Evolutionary conservation across 2,888 invertebrate genomes (phyloP).

Genomic region (Plebejus anna): DNA sequence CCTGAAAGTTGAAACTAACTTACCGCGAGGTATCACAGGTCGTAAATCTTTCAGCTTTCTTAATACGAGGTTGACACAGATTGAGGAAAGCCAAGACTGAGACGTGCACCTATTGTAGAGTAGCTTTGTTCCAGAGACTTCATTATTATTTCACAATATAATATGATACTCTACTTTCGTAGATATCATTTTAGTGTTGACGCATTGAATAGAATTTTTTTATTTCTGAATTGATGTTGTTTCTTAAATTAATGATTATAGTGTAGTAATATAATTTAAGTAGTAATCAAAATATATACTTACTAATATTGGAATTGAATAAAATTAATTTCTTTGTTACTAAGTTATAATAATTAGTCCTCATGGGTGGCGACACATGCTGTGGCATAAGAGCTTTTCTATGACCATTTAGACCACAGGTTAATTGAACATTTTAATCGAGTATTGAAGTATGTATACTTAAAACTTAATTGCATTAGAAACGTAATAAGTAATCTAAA

Average conservation of each 20-base stretch:
- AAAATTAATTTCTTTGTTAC: neutral
- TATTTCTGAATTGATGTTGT: no score
- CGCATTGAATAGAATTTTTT: neutral
- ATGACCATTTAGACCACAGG: neutral
- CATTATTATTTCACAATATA: neutral
- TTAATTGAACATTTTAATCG: neutral
- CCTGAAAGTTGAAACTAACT: constrained; percentile 32
- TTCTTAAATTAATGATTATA: neutral
- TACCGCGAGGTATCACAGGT: constrained; percentile 42
- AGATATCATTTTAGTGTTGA: neutral
- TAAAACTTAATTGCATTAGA: neutral
- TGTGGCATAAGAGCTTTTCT: neutral
- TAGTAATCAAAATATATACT: neutral
- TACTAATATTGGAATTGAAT: neutral
- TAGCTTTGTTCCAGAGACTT: constrained; percentile 12
- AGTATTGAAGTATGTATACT: neutral
- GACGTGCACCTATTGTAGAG: constrained; percentile 31
- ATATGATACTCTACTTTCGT: neutral
- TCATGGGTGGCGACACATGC: neutral
- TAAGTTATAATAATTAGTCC: neutral
- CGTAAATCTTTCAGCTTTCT: constrained; percentile 68
- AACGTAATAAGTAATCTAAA: neutral
- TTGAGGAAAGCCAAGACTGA: constrained; percentile 51
- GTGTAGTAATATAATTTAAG: no score
- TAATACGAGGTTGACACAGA: constrained; percentile 48